These are phyloP conservation scores for Orussus abietinus DNA, from an alignment of 1,140 invertebrate genomes.

Conservation along the genomic window DNA sequence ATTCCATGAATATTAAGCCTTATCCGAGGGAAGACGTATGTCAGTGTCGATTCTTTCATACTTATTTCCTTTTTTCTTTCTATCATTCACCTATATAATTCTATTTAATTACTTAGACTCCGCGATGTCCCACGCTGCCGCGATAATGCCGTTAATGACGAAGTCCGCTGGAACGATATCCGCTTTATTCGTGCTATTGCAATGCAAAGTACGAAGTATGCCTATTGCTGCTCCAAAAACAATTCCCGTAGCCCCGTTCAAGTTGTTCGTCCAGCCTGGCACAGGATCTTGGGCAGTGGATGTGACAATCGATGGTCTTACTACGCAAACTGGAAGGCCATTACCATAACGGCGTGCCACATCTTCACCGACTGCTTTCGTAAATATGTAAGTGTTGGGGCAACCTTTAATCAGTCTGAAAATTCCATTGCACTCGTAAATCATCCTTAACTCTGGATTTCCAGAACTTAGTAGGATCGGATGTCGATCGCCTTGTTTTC, in stretches of 20 bases:
- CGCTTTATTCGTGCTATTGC: slow-evolving; percentile 60
- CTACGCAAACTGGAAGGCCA: slow-evolving; percentile 69
- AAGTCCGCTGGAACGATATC: slow-evolving; percentile 87
- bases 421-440: too few relatives aligned
- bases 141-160: slow-evolving; percentile 78
- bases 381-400: slow-evolving; percentile 84
- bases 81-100: too few relatives aligned
- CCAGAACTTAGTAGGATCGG: too few relatives aligned
- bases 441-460: too few relatives aligned
- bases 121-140: slow-evolving; percentile 64
- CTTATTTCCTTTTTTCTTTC: too few relatives aligned
- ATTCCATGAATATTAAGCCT: too few relatives aligned
- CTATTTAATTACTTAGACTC: slow-evolving; percentile 50
- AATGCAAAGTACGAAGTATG: slow-evolving; percentile 67
- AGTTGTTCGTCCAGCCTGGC: slow-evolving; percentile 81
- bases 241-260: slow-evolving; percentile 75
- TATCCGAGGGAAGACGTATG: too few relatives aligned
- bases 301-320: slow-evolving; percentile 72
- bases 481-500: too few relatives aligned
- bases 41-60: too few relatives aligned
- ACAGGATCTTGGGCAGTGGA: slow-evolving; percentile 71
- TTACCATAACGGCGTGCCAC: slow-evolving; percentile 61
- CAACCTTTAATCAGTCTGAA: slow-evolving; percentile 65
- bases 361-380: slow-evolving; percentile 78
- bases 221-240: slow-evolving; percentile 68